Conservation (phyloP, 1,140 invertebrate genomes). For the Drosophila malerkotliana region DNA sequence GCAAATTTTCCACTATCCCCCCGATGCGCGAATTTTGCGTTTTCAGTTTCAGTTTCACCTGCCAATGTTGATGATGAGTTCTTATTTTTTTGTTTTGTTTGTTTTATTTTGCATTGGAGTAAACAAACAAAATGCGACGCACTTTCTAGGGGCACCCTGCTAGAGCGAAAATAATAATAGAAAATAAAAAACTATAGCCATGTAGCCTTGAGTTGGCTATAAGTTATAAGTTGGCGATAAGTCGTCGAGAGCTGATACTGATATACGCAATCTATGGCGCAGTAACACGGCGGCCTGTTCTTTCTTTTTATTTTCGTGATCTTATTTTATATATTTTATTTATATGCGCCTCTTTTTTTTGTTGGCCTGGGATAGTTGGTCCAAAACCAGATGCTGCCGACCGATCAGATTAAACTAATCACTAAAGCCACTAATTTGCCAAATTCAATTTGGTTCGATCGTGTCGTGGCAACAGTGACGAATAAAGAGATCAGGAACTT, state of each 20-base stretch:
- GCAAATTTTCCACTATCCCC: neutral
- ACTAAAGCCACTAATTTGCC: conserved; percentile 22
- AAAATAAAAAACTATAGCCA: conserved; percentile 48
- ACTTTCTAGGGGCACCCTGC: conserved; percentile 47
- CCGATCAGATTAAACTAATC: conserved; percentile 14
- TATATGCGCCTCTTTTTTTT: neutral
- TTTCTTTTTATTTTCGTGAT: conserved; percentile 9
- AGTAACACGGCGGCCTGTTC: conserved; percentile 5
- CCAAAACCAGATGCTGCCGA: conserved; percentile 20
- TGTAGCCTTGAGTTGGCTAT: conserved; percentile 57
- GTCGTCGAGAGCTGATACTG: conserved; percentile 45
- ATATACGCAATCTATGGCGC: conserved; percentile 58
- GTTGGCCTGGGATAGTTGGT: neutral
- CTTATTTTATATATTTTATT: neutral
- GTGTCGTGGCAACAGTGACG: neutral
- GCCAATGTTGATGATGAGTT: conserved; percentile 3
- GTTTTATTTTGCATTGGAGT: conserved; percentile 4
- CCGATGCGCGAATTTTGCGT: neutral
- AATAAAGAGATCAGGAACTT: conserved; percentile 1
- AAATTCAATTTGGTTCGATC: conserved; percentile 16
- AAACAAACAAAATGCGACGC: conserved; percentile 60
- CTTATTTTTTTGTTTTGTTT: conserved; percentile 9
- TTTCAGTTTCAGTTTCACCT: conserved; percentile 2
- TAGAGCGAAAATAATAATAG: conserved; percentile 37
- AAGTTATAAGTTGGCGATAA: conserved; percentile 58